These are phyloP conservation scores for Drymonia ruficornis DNA, from an alignment of 2,888 invertebrate genomes.

Conservation along the genomic window DNA sequence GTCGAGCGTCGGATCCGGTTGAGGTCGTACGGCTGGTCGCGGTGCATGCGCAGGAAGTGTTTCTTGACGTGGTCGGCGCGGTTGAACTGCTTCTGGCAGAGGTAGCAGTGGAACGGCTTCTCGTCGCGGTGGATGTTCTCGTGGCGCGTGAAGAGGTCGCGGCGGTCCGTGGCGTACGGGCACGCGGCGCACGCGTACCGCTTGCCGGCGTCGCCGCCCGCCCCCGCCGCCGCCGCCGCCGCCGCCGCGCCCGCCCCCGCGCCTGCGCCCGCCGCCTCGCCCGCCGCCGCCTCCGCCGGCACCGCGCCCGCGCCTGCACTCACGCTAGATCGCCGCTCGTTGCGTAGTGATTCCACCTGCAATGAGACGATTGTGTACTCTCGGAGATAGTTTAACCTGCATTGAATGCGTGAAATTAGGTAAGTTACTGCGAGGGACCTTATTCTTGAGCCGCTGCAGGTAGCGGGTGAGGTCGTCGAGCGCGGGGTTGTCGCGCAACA, in stretches of 20 bases:
- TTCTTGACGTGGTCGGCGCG: constrained; percentile 97
- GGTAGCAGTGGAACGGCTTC: constrained; percentile 97
- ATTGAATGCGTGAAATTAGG: constrained; percentile 28
- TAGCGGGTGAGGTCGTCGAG: constrained; percentile 90
- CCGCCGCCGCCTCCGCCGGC: constrained; percentile 21
- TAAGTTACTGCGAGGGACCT: constrained; percentile 66
- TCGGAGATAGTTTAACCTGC: background rate
- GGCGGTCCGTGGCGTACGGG: constrained; percentile 95
- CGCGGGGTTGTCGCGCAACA: constrained; percentile 89
- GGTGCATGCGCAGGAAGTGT: constrained; percentile 96
- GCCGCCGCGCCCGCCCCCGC: constrained; percentile 24
- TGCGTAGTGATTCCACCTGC: constrained; percentile 72
- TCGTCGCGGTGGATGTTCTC: constrained; percentile 97
- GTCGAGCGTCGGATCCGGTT: constrained; percentile 90
- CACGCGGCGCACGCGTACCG: constrained; percentile 95
- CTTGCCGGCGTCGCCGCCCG: constrained; percentile 73
- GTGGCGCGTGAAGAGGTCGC: constrained; percentile 95
- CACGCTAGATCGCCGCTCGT: constrained; percentile 52
- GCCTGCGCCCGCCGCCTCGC: constrained; percentile 19
- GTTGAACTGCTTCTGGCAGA: constrained; percentile 96
- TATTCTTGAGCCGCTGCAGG: constrained; percentile 87
- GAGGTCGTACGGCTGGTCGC: constrained; percentile 94
- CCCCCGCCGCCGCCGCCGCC: constrained; percentile 28
- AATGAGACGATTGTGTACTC: no score
- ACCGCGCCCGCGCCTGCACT: constrained; percentile 44